Percentiles rank a stretch among this genome's conserved stretches.
These are phyloP conservation scores for Drosophila tanythrix DNA, from an alignment of 2,888 invertebrate genomes.

Conservation along the genomic window DNA sequence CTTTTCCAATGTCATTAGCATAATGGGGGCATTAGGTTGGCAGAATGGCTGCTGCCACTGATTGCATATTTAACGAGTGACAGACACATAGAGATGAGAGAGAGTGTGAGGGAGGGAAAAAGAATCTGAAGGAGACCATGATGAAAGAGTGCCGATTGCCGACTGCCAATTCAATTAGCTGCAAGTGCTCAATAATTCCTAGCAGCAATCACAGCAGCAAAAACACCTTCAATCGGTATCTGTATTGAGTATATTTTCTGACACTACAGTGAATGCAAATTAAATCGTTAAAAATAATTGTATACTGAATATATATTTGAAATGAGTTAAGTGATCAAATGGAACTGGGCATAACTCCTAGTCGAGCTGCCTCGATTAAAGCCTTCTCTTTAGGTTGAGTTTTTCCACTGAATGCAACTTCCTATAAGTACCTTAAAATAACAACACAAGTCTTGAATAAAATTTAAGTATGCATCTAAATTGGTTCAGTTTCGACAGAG, in stretches of 20 bases:
- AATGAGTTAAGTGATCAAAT: background rate
- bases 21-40: conserved; percentile 79
- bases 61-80: conserved; percentile 68
- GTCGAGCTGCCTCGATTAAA: background rate
- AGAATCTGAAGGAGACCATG: background rate
- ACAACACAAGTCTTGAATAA: background rate
- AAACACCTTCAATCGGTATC: background rate
- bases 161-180: conserved; percentile 73
- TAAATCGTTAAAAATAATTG: background rate
- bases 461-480: background rate
- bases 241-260: background rate
- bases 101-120: background rate
- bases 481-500: background rate
- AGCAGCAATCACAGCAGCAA: conserved; percentile 7
- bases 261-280: too few species aligned
- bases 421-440: background rate
- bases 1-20: conserved; percentile 76
- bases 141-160: conserved; percentile 43
- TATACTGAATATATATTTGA: too few species aligned
- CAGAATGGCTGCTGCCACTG: conserved; percentile 43
- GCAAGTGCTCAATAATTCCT: conserved; percentile 31
- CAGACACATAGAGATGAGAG: background rate
- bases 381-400: background rate
- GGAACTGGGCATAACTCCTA: background rate
- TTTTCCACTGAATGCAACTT: background rate